These are phyloP conservation scores for Protobothrops mucrosquamatus DNA, from an alignment of 2,113 vertebrate genomes.

Conservation along the genomic window DNA sequence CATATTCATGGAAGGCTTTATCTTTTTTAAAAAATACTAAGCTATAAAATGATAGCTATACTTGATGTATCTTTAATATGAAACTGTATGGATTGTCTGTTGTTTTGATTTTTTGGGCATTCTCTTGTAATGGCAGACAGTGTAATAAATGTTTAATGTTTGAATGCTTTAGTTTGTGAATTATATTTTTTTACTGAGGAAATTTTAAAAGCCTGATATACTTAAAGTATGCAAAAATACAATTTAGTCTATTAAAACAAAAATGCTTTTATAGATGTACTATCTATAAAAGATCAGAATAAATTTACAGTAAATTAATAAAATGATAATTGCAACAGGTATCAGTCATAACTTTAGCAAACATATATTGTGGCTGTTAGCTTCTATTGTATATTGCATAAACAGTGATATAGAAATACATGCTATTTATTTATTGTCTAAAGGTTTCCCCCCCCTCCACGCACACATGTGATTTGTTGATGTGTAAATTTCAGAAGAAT, in stretches of 20 bases:
- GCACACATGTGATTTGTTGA: background rate
- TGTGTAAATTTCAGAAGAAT: background rate
- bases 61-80: constrained; percentile 57
- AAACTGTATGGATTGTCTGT: constrained; percentile 67
- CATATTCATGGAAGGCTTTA: constrained; percentile 35
- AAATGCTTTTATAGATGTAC: constrained; percentile 58
- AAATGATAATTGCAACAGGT: constrained; percentile 61
- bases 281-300: constrained; percentile 49
- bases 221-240: constrained; percentile 61
- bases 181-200: constrained; percentile 46
- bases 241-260: constrained; percentile 42
- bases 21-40: constrained; percentile 45
- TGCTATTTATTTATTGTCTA: constrained; percentile 45
- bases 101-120: constrained; percentile 51
- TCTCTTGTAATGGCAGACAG: constrained; percentile 54
- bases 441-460: background rate
- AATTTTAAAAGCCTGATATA: constrained; percentile 48
- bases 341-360: constrained; percentile 76
- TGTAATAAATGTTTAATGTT: constrained; percentile 48
- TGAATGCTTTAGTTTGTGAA: constrained; percentile 46
- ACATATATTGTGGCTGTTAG: constrained; percentile 53
- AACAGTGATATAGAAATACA: constrained; percentile 21
- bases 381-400: constrained; percentile 50
- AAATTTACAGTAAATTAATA: constrained; percentile 44
- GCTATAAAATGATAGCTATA: constrained; percentile 55